phyloP scores from a whole-genome alignment of 2,797 vertebrate species.

The Petrocephalus sullivani region DNA sequence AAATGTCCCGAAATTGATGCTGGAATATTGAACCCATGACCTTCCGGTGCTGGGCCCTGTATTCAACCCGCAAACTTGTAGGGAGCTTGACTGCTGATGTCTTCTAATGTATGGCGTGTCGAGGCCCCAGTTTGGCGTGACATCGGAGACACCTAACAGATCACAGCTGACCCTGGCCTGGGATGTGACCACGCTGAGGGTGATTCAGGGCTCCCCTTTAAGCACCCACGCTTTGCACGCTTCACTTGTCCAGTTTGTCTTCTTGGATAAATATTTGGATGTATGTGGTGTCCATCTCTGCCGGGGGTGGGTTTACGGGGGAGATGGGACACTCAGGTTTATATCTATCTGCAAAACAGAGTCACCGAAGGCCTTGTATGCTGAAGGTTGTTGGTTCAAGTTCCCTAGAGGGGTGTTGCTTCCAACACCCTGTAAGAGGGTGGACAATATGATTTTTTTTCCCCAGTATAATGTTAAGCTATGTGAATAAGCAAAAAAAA shows the following conservation, averaged over 20 bases:
- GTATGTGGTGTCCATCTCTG: background rate
- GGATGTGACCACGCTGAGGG: background rate
- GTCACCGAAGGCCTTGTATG: background rate
- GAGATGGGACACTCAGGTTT: background rate
- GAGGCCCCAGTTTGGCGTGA: background rate
- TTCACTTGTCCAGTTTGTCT: background rate
- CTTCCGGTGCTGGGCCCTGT: background rate
- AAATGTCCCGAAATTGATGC: background rate
- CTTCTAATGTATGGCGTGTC: background rate
- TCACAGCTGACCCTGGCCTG: background rate
- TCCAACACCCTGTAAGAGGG: background rate
- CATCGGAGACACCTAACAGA: background rate
- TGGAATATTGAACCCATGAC: background rate
- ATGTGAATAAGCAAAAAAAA: background rate
- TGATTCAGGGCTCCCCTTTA: background rate
- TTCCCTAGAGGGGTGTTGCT: background rate
- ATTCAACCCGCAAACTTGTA: background rate
- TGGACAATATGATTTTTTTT: background rate
- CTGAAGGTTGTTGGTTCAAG: constrained; percentile 1
- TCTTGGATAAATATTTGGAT: background rate
- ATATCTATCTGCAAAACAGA: background rate
- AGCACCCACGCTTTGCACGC: background rate
- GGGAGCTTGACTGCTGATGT: background rate
- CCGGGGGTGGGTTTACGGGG: background rate
- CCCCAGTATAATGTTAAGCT: background rate